phyloP scores from a whole-genome alignment of 2,797 vertebrate species.

The Hephaestus fuliginosus region DNA sequence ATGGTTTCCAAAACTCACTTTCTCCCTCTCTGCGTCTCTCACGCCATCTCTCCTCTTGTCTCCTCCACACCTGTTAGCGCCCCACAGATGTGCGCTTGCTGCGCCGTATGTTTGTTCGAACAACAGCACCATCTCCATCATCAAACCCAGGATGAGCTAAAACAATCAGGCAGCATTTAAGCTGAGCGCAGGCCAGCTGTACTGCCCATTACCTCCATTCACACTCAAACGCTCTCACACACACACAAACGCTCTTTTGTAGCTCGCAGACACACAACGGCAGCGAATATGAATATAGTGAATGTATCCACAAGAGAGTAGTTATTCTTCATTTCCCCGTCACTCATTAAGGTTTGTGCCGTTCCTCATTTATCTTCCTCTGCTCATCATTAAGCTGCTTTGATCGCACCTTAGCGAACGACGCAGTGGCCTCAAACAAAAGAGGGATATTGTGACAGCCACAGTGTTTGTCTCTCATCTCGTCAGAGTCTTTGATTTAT shows the following conservation, averaged over 20 bases:
- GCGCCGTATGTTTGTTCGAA: constrained; percentile 85
- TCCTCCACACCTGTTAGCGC: constrained; percentile 92
- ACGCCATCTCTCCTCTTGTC: constrained; percentile 60
- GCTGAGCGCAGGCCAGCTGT: constrained; percentile 90
- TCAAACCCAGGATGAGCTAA: constrained; percentile 90
- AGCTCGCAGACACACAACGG: constrained; percentile 40
- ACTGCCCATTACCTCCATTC: constrained; percentile 86
- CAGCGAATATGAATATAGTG: constrained; percentile 52
- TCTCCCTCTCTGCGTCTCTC: constrained; percentile 27
- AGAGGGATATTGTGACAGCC: constrained; percentile 60
- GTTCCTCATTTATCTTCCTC: constrained; percentile 59
- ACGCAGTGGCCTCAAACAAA: constrained; percentile 54
- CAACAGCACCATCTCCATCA: constrained; percentile 91
- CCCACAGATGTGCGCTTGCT: constrained; percentile 86
- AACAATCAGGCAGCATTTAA: constrained; percentile 94
- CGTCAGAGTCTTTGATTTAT: constrained; percentile 63
- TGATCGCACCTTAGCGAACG: constrained; percentile 68
- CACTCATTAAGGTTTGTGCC: constrained; percentile 68
- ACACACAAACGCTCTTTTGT: constrained; percentile 47
- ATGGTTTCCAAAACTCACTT: constrained; percentile 65
- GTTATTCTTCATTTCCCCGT: constrained; percentile 57
- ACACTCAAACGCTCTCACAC: constrained; percentile 47
- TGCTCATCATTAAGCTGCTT: constrained; percentile 74
- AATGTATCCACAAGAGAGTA: constrained; percentile 63
- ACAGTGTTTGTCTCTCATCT: constrained; percentile 49